phyloP scores from a whole-genome alignment of 2,113 vertebrate species.

The Macquaria australasica region DNA sequence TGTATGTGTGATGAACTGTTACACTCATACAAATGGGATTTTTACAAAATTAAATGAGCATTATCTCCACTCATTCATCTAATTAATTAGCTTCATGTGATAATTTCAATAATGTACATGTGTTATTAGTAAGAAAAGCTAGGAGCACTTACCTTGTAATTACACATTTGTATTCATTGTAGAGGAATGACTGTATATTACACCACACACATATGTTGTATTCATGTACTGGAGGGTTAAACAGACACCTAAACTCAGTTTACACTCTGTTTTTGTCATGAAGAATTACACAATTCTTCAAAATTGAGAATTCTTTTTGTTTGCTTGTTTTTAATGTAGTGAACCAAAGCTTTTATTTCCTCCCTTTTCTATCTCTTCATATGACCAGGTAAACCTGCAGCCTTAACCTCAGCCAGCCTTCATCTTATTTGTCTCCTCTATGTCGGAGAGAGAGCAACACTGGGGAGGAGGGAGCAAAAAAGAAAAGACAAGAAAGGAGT shows the following conservation, averaged over 20 bases:
- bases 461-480: background rate
- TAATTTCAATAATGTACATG: constrained; percentile 2
- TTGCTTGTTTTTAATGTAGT: background rate
- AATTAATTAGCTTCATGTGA: background rate
- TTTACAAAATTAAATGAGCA: background rate
- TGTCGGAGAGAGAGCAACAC: background rate
- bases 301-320: background rate
- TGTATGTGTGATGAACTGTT: background rate
- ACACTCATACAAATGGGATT: background rate
- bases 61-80: background rate
- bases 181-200: background rate
- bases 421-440: background rate
- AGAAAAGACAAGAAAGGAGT: background rate
- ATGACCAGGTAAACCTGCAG: constrained; percentile 3
- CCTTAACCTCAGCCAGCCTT: background rate
- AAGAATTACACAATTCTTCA: background rate
- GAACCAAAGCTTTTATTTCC: background rate
- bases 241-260: background rate
- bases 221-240: background rate
- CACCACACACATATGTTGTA: background rate
- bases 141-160: background rate
- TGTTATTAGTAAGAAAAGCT: background rate
- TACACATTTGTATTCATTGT: background rate
- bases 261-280: too few species aligned
- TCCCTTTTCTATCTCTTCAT: background rate